Evolutionary conservation across 2,888 invertebrate genomes (phyloP), one percentile per base, ranked within the genome.

Genomic region (Atethmia centrago): DNA sequence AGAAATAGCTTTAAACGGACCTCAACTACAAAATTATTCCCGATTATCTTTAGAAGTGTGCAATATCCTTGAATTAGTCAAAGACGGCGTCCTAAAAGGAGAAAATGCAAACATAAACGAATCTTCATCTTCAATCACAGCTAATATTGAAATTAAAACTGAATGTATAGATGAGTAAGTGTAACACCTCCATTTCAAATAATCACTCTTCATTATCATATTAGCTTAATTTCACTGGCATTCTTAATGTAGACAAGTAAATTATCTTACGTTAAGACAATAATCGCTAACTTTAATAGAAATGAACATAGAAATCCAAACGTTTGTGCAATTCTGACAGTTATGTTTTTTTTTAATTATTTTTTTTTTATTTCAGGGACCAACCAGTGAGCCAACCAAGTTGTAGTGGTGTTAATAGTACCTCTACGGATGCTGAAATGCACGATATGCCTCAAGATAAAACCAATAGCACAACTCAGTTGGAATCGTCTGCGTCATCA

Each of bases 131-230:
- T 82, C 89, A 63, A 86, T 94, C 28, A 90, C 90, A 42, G 89
- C 94, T 79, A 93, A 95, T 82, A 87, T 95, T 73, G 95, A 94
- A 85, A 92, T 96, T 86, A 96, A 96, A 80, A 87, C 95, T n/a
- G 96, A 96, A 89, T 89, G 90, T 56, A 89, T 96, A 82, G 96
- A 96, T 83, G 96, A 95, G 96, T 96, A 89, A 95, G 96, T 80
- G 4, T 14, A 21, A 16, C 42, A 31, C 5, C 10, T 25, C 8
- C 21, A 25, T 42, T 59, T 45, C 19, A 25, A 71, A 25, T 36
- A 45, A 16, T 64, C n/a, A 51, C 19, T 28, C 0, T 64, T 10
- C 51, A 36, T 7, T 64, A 36, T 1, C n/a, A n/a, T 10, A 16
- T 5, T 71, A 56, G 25, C 47, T 49, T 75, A 63, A 55, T 31